Evolutionary conservation across 2,888 invertebrate genomes (phyloP).

Genomic region (Agriotes lineatus): DNA sequence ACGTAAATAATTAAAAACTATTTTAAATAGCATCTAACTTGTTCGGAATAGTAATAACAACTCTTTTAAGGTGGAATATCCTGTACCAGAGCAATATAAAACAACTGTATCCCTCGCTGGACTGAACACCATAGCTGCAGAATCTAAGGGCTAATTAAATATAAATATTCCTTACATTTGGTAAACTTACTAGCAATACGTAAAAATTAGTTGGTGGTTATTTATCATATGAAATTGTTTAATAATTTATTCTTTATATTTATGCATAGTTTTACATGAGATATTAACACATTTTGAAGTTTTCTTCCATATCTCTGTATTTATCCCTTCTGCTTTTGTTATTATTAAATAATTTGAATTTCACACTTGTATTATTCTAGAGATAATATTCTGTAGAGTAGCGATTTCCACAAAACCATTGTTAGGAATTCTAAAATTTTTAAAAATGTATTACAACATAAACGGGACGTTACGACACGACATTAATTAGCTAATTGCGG

Average conservation of each 20-base stretch:
- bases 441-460: no score
- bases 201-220: conserved; percentile 37
- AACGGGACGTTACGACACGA: no score
- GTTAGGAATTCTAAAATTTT: no score
- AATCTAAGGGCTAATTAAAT: conserved; percentile 79
- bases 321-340: conserved; percentile 10
- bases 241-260: conserved; percentile 26
- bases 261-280: conserved; percentile 16
- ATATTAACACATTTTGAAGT: conserved; percentile 14
- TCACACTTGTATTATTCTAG: no score
- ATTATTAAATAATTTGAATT: no score
- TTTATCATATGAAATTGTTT: conserved; percentile 9
- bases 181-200: conserved; percentile 17
- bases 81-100: conserved; percentile 98
- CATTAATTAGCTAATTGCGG: no score
- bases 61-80: conserved; percentile 83
- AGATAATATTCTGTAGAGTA: no score
- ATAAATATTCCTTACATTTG: conserved; percentile 11
- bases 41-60: no score
- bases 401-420: no score
- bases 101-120: conserved; percentile 75
- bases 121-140: conserved; percentile 82
- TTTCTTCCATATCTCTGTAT: no score
- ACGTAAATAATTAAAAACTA: no score
- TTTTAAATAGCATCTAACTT: no score